Evolutionary conservation across 2,113 vertebrate species (phyloP).

Genomic region (Oreochromis spilurus): DNA sequence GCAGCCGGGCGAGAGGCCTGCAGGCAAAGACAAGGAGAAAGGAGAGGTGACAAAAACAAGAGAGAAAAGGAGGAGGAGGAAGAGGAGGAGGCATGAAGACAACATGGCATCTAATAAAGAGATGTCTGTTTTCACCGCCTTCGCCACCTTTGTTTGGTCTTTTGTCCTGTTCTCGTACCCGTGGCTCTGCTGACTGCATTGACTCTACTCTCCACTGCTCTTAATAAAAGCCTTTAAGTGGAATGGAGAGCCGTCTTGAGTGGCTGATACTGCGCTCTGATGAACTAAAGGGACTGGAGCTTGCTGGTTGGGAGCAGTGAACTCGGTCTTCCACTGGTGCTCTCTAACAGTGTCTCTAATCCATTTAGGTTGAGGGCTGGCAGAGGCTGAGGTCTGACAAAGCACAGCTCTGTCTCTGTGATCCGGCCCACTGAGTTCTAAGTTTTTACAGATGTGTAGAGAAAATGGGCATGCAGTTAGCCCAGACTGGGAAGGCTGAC

Average conservation of each 20-base stretch:
- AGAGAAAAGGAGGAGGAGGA: not conserved
- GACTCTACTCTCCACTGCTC: slow-evolving; percentile 23
- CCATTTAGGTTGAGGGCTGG: slow-evolving; percentile 55
- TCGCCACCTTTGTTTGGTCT: slow-evolving; percentile 32
- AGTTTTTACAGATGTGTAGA: slow-evolving; percentile 68
- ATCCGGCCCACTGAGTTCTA: slow-evolving; percentile 57
- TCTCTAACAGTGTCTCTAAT: slow-evolving; percentile 51
- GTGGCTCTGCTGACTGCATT: slow-evolving; percentile 9
- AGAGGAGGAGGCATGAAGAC: not conserved
- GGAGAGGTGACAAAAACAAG: slow-evolving; percentile 22
- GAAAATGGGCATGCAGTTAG: slow-evolving; percentile 45
- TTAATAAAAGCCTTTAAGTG: slow-evolving; percentile 34
- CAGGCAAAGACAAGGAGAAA: slow-evolving; percentile 27
- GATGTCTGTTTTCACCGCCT: slow-evolving; percentile 30
- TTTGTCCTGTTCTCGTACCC: slow-evolving; percentile 22
- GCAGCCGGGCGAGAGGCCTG: slow-evolving; percentile 25
- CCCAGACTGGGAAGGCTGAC: slow-evolving; percentile 18
- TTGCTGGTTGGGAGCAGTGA: slow-evolving; percentile 28
- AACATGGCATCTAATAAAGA: slow-evolving; percentile 19
- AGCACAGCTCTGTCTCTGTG: slow-evolving; percentile 64
- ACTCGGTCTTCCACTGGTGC: slow-evolving; percentile 34
- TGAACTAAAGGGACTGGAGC: slow-evolving; percentile 17
- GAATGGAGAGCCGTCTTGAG: not conserved
- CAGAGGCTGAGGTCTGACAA: slow-evolving; percentile 62
- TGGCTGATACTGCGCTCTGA: slow-evolving; percentile 15